Evolutionary conservation across 2,797 vertebrate species (phyloP).

Genomic region (Zenarchopterus dispar): DNA sequence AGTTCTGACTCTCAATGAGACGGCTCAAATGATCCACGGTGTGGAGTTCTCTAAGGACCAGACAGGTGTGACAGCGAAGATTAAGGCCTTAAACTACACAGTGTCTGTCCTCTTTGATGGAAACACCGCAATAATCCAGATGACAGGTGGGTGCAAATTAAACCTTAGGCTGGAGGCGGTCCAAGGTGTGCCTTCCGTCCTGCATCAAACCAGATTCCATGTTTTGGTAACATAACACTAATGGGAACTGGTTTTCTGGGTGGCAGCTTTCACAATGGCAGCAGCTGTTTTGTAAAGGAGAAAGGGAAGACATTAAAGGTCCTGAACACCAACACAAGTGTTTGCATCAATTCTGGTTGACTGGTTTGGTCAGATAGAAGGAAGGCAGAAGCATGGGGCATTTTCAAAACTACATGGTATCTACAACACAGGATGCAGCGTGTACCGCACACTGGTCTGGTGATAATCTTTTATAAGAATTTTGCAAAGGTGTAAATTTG

Average conservation of each 20-base stretch:
- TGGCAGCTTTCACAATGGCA: no score
- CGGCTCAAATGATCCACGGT: slow-evolving; percentile 15
- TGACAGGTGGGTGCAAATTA: slow-evolving; percentile 12
- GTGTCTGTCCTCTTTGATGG: slow-evolving; percentile 43
- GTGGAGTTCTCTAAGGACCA: slow-evolving; percentile 39
- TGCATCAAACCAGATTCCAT: neutral
- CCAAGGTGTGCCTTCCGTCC: neutral
- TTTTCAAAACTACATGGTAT: no score
- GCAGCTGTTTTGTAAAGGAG: no score
- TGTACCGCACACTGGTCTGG: no score
- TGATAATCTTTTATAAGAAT: no score
- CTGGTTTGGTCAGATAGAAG: no score
- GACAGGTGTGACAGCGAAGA: slow-evolving; percentile 35
- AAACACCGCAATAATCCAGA: neutral
- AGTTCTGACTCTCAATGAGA: slow-evolving; percentile 9
- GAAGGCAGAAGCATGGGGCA: no score
- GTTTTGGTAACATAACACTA: neutral
- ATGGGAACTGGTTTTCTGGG: no score
- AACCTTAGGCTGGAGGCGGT: neutral
- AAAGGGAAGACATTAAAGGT: no score
- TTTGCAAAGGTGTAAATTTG: neutral
- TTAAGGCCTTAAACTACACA: slow-evolving; percentile 7
- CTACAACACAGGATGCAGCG: no score
- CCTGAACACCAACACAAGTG: no score
- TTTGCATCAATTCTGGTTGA: no score